Evolutionary conservation across 2,113 vertebrate genomes (phyloP), one percentile per base, ranked within the genome.

Genomic region (Labrus mixtus): DNA sequence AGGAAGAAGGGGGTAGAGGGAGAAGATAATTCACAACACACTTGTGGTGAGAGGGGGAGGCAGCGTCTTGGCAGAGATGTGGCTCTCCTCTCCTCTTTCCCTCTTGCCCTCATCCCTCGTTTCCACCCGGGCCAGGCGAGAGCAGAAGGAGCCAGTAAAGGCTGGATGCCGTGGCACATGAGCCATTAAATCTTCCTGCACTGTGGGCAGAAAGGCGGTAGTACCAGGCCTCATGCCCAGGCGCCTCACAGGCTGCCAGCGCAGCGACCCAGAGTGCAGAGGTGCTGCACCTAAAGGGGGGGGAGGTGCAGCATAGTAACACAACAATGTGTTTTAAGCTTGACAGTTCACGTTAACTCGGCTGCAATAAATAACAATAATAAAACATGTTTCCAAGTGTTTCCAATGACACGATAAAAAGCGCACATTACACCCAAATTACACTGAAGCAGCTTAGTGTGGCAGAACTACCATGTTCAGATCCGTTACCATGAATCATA

Each of bases 131-230:
- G 37, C 55, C 77, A 45, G 64, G 72, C 56, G 13, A 78, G 85
- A 76, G 85, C 81, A 72, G 64, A 68, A 4, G 81, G 70, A 81
- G 81, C 77, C 84, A 72, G 89, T 83, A 15, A 89, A 78, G 89
- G 87, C 78, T 92, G 86, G 73, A 84, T 86, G 91, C 87, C 64
- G 68, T 84, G 90, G 73, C 91, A 92, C 86, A 92, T 90, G 93
- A 93, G 88, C 87, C 91, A 92, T 92, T 90, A 93, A 93, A 93
- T 90, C 84, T 85, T 76, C 88, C 88, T 71, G 76, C 88, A 76
- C 82, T 90, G 87, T 33, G 78, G 86, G 87, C 60, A 84, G 68
- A 36, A 50, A 46, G 70, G 78, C 53, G 33, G 73, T 19, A 68
- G 70, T 50, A 56, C 80, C 65, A 84, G 83, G 84, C 77, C 61